Conservation (phyloP, 2,888 invertebrate genomes). For the Aspidiotus rigidus region DNA sequence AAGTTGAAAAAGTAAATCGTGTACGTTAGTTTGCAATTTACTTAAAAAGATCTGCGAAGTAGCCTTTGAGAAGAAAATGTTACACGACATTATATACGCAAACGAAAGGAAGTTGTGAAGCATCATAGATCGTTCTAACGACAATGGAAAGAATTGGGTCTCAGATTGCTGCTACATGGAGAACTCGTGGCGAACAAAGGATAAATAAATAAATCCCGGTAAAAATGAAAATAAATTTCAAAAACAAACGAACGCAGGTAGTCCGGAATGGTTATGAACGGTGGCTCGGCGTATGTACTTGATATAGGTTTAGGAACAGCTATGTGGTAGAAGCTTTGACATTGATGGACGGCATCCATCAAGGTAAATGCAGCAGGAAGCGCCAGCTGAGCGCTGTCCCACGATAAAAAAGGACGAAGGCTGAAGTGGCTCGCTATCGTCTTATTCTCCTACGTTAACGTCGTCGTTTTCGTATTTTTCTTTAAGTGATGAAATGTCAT, state of each 20-base stretch:
- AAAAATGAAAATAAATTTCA: constrained; percentile 2
- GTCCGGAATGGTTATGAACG: background rate
- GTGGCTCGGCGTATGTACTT: background rate
- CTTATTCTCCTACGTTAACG: background rate
- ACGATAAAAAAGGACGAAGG: constrained; percentile 24
- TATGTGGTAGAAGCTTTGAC: constrained; percentile 16
- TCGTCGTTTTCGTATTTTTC: background rate
- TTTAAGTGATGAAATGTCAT: constrained; percentile 33
- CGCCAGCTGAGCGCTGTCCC: constrained; percentile 32
- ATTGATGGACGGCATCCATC: constrained; percentile 34
- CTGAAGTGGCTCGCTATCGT: background rate
- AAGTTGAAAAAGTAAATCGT: too few relatives aligned
- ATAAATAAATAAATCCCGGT: background rate
- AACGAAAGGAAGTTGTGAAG: too few relatives aligned
- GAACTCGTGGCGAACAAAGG: background rate
- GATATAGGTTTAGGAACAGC: background rate
- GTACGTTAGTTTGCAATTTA: too few relatives aligned
- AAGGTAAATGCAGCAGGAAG: constrained; percentile 30
- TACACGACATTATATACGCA: too few relatives aligned
- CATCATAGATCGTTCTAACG: too few relatives aligned
- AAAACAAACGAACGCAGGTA: background rate
- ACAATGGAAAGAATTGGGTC: too few relatives aligned
- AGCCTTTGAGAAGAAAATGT: too few relatives aligned
- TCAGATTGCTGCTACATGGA: too few relatives aligned
- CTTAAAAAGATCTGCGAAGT: too few relatives aligned